These are phyloP conservation scores for Theodoxus fluviatilis DNA, from an alignment of 2,888 invertebrate genomes.

Conservation along the genomic window DNA sequence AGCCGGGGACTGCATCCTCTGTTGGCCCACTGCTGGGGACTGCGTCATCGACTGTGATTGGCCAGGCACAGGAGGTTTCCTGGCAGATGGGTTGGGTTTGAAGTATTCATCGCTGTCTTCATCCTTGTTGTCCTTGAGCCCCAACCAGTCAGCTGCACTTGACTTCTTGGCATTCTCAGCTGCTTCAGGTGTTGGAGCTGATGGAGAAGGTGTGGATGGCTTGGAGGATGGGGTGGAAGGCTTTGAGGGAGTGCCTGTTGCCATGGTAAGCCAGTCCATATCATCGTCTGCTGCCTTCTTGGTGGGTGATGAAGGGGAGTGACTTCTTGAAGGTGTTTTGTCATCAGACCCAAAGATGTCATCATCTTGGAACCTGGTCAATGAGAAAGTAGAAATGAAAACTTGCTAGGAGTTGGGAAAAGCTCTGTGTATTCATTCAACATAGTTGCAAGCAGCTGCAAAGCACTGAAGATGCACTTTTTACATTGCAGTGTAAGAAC, in stretches of 20 bases:
- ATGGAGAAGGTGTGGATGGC: not conserved
- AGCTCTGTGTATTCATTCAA: too few relatives aligned
- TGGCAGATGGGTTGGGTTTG: conserved; percentile 73
- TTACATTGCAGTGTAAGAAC: too few relatives aligned
- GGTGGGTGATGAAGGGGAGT: conserved; percentile 27
- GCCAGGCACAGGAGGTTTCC: conserved; percentile 71
- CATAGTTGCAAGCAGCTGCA: too few relatives aligned
- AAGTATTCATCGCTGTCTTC: conserved; percentile 70
- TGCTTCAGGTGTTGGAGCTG: not conserved
- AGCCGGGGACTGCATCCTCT: conserved; percentile 19
- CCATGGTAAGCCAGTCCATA: conserved; percentile 50
- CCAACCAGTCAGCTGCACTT: conserved; percentile 43
- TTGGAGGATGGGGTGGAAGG: conserved; percentile 21
- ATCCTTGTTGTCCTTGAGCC: conserved; percentile 42
- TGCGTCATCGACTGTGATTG: conserved; percentile 24
- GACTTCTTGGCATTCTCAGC: conserved; percentile 25
- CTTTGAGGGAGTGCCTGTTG: conserved; percentile 25
- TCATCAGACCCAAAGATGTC: conserved; percentile 65
- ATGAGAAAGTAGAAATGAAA: not conserved
- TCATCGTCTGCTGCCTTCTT: conserved; percentile 40
- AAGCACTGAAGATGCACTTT: too few relatives aligned
- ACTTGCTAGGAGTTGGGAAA: too few relatives aligned
- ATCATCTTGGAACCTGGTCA: conserved; percentile 65
- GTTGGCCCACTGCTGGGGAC: conserved; percentile 27
- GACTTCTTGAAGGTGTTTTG: conserved; percentile 39